Evolutionary conservation across 2,797 vertebrate genomes (phyloP), one percentile per base, ranked within the genome.

Genomic region (Carapus acus): DNA sequence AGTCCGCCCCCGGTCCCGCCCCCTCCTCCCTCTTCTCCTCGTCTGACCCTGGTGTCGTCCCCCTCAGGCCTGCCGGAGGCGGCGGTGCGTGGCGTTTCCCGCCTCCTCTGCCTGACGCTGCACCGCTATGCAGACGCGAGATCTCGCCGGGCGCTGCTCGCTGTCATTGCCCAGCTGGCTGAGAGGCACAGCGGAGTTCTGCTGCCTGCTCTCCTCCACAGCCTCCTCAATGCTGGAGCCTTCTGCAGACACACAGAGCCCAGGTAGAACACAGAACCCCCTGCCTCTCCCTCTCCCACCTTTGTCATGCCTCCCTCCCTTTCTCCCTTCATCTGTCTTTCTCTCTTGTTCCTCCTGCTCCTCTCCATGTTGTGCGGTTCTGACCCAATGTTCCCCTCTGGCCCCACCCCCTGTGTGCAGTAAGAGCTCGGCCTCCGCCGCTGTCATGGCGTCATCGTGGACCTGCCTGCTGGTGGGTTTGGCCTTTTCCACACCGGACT

Each of bases 81-180:
- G 29, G 91, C 91, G n/a, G 86, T 98, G 63, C 98, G 93, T 84
- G 94, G 93, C 46, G 86, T 99, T 22, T 99, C 94, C 85, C 97
- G 92, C 65, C 90, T 98, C 47, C 96, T 99, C 86, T 97, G 92
- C 83, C 85, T 98, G 64, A 97, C 95, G 11, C 86, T 94, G 58
- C 92, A 98, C 85, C 91, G 94, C 76, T 98, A 99, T 72, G 97
- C 96, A 66, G 96, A 99, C 73, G 89, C 94, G 8, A 90, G 91
- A 0, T 99, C 96, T 2, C 92, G 93, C 58, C 85, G 92, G 78
- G 94, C 93, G 56, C 74, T 96, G 48, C 90, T 93, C 49, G 81
- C 89, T 6, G 88, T 91, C 20, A 91, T 99, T 8, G 90, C 86
- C 58, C 90, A 89, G 73, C 76, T 99, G 21, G 91, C 91, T 0